Evolutionary conservation across 2,888 invertebrate species (phyloP).

Genomic region (Acleris cristana): DNA sequence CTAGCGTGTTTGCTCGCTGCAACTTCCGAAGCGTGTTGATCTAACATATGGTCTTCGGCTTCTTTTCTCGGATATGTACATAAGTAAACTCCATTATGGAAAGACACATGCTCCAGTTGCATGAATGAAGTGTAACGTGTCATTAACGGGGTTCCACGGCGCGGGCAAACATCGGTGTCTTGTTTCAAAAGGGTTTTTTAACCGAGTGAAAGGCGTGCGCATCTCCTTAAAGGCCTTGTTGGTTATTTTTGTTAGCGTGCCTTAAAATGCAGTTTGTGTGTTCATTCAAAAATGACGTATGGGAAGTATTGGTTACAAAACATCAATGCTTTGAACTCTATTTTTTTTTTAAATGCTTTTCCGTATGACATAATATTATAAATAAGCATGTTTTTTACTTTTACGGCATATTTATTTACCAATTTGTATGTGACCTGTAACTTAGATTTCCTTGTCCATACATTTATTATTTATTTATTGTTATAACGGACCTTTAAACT

Average conservation of each 20-base stretch:
- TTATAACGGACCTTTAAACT: background rate
- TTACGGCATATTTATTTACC: too few species aligned
- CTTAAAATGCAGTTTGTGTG: conserved; percentile 59
- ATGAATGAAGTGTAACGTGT: conserved; percentile 75
- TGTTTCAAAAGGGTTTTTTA: conserved; percentile 71
- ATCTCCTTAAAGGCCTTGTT: conserved; percentile 78
- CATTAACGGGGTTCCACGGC: conserved; percentile 68
- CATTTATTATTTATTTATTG: too few species aligned
- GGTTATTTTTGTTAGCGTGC: conserved; percentile 70
- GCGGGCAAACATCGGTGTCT: conserved; percentile 72
- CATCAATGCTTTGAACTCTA: conserved; percentile 5
- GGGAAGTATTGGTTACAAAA: conserved; percentile 26
- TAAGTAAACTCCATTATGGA: conserved; percentile 49
- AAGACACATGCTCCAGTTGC: conserved; percentile 63
- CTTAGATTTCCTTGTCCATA: background rate
- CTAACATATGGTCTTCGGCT: conserved; percentile 30
- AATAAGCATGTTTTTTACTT: too few species aligned
- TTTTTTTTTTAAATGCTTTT: too few species aligned
- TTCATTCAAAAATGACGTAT: conserved; percentile 55
- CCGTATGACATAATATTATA: too few species aligned
- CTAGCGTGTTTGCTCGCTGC: conserved; percentile 14
- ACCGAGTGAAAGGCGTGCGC: conserved; percentile 74
- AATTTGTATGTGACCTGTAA: background rate
- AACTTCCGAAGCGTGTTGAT: conserved; percentile 27
- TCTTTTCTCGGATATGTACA: conserved; percentile 42